A percentile compares a stretch with the other conserved stretches of the same genome.
Evolutionary conservation across 2,888 invertebrate species (phyloP).

Genomic region (Cyrtodaria siliqua): DNA sequence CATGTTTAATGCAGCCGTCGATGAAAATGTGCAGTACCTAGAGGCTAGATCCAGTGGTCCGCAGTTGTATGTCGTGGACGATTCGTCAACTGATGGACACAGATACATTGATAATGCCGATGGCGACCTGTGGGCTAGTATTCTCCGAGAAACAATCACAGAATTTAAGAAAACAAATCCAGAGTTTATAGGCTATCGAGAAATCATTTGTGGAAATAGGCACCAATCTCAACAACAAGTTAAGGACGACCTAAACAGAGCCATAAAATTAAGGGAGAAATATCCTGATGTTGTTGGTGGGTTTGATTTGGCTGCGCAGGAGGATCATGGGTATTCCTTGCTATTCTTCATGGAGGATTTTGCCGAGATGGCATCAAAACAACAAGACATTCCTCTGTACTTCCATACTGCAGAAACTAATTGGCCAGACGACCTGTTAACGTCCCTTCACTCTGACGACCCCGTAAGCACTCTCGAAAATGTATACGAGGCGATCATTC

Average conservation of each 20-base stretch:
- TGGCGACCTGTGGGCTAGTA: neutral
- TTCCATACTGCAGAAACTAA: conserved; percentile 60
- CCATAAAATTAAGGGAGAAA: conserved; percentile 28
- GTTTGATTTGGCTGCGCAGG: conserved; percentile 52
- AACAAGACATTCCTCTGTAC: conserved; percentile 34
- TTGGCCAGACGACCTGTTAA: conserved; percentile 57
- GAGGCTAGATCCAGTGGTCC: conserved; percentile 39
- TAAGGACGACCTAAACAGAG: conserved; percentile 12
- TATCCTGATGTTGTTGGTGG: conserved; percentile 51
- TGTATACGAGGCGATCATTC: conserved; percentile 52
- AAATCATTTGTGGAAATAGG: conserved; percentile 42
- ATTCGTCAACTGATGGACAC: conserved; percentile 34
- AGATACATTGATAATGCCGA: conserved; percentile 34
- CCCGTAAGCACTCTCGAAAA: conserved; percentile 50
- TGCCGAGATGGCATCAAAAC: conserved; percentile 10
- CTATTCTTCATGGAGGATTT: conserved; percentile 55
- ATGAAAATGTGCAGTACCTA: conserved; percentile 59
- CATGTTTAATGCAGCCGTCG: conserved; percentile 44
- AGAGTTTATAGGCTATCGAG: conserved; percentile 53
- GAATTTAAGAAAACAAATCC: conserved; percentile 41
- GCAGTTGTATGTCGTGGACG: conserved; percentile 38
- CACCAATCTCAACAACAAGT: neutral
- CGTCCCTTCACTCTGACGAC: conserved; percentile 48
- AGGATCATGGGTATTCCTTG: conserved; percentile 56
- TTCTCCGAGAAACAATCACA: neutral